These are phyloP conservation scores for Hylaea fasciaria DNA, from an alignment of 2,888 invertebrate genomes.

Conservation along the genomic window DNA sequence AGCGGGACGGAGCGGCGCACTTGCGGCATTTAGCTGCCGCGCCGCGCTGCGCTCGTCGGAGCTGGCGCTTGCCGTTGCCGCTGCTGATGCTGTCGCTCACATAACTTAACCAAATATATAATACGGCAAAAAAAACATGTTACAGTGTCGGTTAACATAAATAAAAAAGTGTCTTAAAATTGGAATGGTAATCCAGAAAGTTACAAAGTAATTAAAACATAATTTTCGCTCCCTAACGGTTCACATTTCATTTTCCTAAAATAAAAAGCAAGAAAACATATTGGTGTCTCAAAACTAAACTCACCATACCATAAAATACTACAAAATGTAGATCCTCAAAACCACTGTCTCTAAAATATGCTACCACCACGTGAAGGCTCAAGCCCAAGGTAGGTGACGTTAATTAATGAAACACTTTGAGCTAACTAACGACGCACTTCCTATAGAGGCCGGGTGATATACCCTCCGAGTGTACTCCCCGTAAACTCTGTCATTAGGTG, in stretches of 20 bases:
- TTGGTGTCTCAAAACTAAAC: too few relatives aligned
- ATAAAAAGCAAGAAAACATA: too few relatives aligned
- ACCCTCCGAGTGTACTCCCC: slow-evolving; percentile 30
- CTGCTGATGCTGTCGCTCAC: slow-evolving; percentile 22
- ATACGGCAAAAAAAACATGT: too few relatives aligned
- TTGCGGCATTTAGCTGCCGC: slow-evolving; percentile 83
- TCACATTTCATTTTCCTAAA: too few relatives aligned
- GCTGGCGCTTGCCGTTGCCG: slow-evolving; percentile 49
- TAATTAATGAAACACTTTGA: slow-evolving; percentile 40
- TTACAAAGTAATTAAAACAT: too few relatives aligned
- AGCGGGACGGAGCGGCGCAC: slow-evolving; percentile 73
- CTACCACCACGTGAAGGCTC: not conserved
- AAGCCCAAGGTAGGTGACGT: slow-evolving; percentile 38
- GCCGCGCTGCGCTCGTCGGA: slow-evolving; percentile 56
- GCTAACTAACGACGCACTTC: slow-evolving; percentile 43
- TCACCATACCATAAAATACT: not conserved
- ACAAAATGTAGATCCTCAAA: slow-evolving; percentile 1
- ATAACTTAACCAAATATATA: too few relatives aligned
- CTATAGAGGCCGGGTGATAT: slow-evolving; percentile 39
- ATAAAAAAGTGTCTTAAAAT: too few relatives aligned
- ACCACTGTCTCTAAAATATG: slow-evolving; percentile 19
- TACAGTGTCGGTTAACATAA: too few relatives aligned
- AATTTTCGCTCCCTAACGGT: too few relatives aligned
- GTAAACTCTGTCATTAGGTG: slow-evolving; percentile 19
- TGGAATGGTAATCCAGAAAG: too few relatives aligned